These are phyloP conservation scores for Sarcophaga rosellei DNA, from an alignment of 2,888 invertebrate genomes.

Conservation along the genomic window DNA sequence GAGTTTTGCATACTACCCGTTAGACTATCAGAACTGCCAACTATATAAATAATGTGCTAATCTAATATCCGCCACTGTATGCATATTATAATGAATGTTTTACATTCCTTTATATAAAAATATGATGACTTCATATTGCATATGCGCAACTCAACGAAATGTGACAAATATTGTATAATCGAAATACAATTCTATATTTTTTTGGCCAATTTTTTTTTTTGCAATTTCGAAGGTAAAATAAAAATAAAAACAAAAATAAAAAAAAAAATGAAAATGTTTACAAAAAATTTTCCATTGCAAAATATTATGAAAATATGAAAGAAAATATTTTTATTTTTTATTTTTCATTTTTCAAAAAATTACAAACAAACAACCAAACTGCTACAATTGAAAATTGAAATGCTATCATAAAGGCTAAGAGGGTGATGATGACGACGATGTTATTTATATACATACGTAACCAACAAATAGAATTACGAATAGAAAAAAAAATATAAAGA, in stretches of 20 bases:
- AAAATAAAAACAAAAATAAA: no score
- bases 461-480: background rate
- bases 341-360: background rate
- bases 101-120: no score
- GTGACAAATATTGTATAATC: background rate
- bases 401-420: background rate
- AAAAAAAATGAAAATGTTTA: background rate
- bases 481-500: background rate
- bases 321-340: background rate
- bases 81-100: no score
- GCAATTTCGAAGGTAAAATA: background rate
- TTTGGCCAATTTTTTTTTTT: no score
- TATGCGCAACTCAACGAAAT: no score
- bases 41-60: no score
- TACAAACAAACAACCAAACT: background rate
- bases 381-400: background rate
- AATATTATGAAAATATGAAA: conserved; percentile 17
- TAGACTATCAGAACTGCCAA: no score
- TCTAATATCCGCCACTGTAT: no score
- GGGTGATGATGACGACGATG: background rate
- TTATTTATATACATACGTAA: conserved; percentile 8
- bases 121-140: no score
- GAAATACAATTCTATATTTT: background rate
- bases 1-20: no score
- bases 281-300: background rate